Evolutionary conservation across 2,113 vertebrate species (phyloP).

Genomic region (Myotis davidii): DNA sequence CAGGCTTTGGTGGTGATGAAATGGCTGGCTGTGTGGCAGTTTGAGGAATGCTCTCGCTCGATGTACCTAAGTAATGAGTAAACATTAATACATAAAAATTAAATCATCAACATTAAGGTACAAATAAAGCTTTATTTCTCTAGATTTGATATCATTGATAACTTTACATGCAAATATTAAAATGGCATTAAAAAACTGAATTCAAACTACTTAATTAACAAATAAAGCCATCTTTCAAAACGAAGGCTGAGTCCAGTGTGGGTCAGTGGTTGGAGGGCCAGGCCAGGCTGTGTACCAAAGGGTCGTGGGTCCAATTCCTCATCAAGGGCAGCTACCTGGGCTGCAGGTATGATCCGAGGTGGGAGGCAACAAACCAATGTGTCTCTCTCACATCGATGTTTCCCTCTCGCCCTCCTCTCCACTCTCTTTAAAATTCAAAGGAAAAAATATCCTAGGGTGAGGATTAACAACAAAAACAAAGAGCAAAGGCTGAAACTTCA

Average conservation of each 20-base stretch:
- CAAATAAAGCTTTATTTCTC: neutral
- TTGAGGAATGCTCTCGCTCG: slow-evolving; percentile 89
- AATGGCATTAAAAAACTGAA: neutral
- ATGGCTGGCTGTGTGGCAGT: slow-evolving; percentile 87
- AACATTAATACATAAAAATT: neutral
- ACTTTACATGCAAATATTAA: neutral
- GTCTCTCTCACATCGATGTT: too few species aligned
- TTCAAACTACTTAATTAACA: neutral
- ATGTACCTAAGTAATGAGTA: slow-evolving; percentile 82
- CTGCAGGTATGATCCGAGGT: too few species aligned
- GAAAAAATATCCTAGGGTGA: too few species aligned
- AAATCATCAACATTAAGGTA: neutral
- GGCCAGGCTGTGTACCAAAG: too few species aligned
- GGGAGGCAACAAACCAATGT: too few species aligned
- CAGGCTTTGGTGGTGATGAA: slow-evolving; percentile 87
- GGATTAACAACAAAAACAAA: too few species aligned
- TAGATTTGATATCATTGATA: neutral
- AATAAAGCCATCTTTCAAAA: neutral
- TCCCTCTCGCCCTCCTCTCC: too few species aligned
- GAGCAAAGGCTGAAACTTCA: neutral
- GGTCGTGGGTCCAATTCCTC: too few species aligned
- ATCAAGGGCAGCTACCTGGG: too few species aligned
- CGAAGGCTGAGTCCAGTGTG: neutral
- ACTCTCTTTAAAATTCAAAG: too few species aligned
- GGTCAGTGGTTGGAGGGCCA: too few species aligned